Base-by-base conservation (phyloP, 2,888 invertebrate species). In the Drosophila parthenogenetica region DNA sequence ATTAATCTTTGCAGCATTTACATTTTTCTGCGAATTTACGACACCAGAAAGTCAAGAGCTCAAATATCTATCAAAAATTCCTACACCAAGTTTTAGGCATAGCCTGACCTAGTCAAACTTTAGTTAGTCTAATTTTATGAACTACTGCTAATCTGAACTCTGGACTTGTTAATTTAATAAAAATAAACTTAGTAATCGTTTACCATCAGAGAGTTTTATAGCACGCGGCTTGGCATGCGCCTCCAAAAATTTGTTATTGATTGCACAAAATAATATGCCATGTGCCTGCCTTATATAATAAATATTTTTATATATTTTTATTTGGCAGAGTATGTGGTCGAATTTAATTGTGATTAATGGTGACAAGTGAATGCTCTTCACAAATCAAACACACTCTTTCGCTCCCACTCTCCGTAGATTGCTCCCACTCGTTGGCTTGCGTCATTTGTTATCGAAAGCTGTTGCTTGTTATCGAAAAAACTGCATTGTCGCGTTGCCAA, bases 181-280 rank as follows among this genome's bases (percentile, higher is more conserved):
- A 46, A 32, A 10, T n/a, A 35, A 49, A 17, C 32, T 16, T 14
- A 14, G 0, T 66, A 51, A 32, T 49, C 17, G 32, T n/a, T 48
- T 49, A 35, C 8, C 32, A 40, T 25, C 46, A 13, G 35, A 35
- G 46, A 16, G 17, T 46, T 29, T 32, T 16, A 45, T 37, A 60
- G 53, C 53, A 66, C 39, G 43, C 13, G 69, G 62, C 46, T 58
- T 50, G 61, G 32, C 46, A 57, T 29, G 50, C 49, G 70, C 37
- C 49, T n/a, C 61, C 53, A 51, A 53, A 69, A 65, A 68, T 46
- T 50, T 55, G 39, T 63, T 70, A 84, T 81, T 69, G 84, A 81
- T 84, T 43, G 73, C 79, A 42, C 5, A 45, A 54, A 65, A 69
- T 48, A 32, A n/a, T 29, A 45, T 43, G 43, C 79, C 85, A 63